These are phyloP conservation scores for Sardina pilchardus DNA, from an alignment of 2,113 vertebrate species.

Conservation along the genomic window DNA sequence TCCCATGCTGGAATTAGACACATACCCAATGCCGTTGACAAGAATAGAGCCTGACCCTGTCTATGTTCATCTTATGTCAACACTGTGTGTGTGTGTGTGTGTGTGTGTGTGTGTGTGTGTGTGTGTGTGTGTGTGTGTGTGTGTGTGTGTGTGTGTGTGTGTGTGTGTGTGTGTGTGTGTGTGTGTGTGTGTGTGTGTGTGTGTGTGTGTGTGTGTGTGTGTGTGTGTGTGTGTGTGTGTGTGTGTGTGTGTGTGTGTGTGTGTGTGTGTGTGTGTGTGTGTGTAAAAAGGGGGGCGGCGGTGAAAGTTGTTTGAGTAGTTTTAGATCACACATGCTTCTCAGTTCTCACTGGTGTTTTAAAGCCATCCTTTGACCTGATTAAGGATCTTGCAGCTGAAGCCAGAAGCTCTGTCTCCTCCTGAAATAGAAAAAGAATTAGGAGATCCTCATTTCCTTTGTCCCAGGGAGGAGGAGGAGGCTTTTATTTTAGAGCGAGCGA, in stretches of 20 bases:
- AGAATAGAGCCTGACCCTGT: not conserved
- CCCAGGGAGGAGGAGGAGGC: slow-evolving; percentile 13
- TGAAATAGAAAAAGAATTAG: slow-evolving; percentile 69
- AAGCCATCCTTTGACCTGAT: slow-evolving; percentile 6
- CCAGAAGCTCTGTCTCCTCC: slow-evolving; percentile 43
- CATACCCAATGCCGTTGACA: not conserved
- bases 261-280: not conserved
- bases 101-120: not conserved
- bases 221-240: no score
- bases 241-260: no score
- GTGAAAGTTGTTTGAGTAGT: slow-evolving; percentile 4
- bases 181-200: no score
- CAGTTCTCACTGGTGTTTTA: not conserved
- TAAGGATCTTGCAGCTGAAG: not conserved
- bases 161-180: not conserved
- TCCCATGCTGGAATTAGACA: not conserved
- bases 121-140: not conserved
- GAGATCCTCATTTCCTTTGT: slow-evolving; percentile 20
- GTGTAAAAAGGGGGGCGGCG: not conserved
- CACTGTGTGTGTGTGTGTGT: not conserved
- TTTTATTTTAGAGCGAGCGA: not conserved
- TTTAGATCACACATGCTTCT: slow-evolving; percentile 28
- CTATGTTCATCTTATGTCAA: not conserved
- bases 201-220: not conserved
- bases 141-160: no score